Evolutionary conservation across 1,140 invertebrate genomes (phyloP).

Genomic region (Papilio xuthus): DNA sequence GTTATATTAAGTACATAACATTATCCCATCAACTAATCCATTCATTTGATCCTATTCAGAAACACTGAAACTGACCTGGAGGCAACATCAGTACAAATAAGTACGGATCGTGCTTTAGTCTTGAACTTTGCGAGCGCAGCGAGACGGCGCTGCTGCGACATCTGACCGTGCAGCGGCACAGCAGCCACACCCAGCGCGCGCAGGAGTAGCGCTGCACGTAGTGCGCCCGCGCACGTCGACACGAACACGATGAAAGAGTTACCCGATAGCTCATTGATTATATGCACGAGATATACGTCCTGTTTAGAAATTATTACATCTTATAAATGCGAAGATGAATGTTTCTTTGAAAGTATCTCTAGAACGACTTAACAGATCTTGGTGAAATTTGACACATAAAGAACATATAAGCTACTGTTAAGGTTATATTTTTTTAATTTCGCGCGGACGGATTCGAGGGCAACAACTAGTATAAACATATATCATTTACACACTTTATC

Average conservation of each 20-base stretch:
- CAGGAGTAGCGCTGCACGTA: constrained; percentile 93
- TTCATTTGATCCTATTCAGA: too few species aligned
- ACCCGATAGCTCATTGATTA: constrained; percentile 97
- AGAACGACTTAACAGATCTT: too few species aligned
- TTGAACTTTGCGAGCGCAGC: constrained; percentile 97
- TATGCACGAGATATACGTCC: constrained; percentile 98
- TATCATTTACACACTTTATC: too few species aligned
- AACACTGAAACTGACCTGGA: constrained; percentile 86
- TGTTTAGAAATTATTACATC: constrained; percentile 44
- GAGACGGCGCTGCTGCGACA: constrained; percentile 96
- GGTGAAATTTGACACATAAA: too few species aligned
- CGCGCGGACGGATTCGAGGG: too few species aligned
- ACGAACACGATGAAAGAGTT: constrained; percentile 99
- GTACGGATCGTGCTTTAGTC: constrained; percentile 91
- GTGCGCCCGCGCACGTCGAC: constrained; percentile 95
- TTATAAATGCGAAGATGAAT: too few species aligned
- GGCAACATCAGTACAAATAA: constrained; percentile 99
- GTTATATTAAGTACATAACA: too few species aligned
- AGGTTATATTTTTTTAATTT: too few species aligned
- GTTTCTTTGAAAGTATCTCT: too few species aligned
- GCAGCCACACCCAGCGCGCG: constrained; percentile 94
- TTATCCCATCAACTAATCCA: too few species aligned
- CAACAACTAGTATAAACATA: too few species aligned
- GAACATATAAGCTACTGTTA: too few species aligned
- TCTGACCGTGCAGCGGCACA: constrained; percentile 98